phyloP scores from a whole-genome alignment of 2,888 invertebrate genomes.

The Nudaria mundana region DNA sequence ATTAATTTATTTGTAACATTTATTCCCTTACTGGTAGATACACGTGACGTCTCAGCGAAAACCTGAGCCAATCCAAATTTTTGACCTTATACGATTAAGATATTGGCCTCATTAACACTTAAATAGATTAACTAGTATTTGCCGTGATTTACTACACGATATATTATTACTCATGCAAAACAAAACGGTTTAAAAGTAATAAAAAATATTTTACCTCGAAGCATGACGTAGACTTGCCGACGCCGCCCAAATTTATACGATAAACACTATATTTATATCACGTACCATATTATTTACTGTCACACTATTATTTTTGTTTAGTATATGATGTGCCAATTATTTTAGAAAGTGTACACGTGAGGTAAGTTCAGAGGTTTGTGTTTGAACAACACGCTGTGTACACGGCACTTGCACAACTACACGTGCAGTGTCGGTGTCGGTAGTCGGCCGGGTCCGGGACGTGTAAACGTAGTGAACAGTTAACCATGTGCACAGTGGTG shows the following conservation, averaged over 20 bases:
- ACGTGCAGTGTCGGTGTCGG: conserved; percentile 39
- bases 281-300: conserved; percentile 62
- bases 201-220: conserved; percentile 57
- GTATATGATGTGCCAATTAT: conserved; percentile 35
- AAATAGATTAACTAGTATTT: conserved; percentile 13
- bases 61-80: conserved; percentile 7
- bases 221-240: conserved; percentile 65
- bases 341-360: conserved; percentile 26
- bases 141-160: conserved; percentile 6
- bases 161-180: conserved; percentile 1
- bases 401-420: conserved; percentile 25
- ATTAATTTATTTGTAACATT: no score
- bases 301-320: conserved; percentile 49
- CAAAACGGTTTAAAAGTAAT: conserved; percentile 8
- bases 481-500: conserved; percentile 36
- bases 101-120: conserved; percentile 19
- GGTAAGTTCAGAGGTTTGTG: conserved; percentile 19
- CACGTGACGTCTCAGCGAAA: conserved; percentile 2
- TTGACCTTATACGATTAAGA: conserved; percentile 25
- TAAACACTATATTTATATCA: conserved; percentile 64
- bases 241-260: conserved; percentile 61
- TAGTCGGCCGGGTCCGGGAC: no score
- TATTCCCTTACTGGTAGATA: conserved; percentile 2
- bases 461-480: conserved; percentile 32
- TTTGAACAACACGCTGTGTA: conserved; percentile 15